Base-by-base conservation (phyloP, 2,888 invertebrate genomes). In the Palloptera scutellata region DNA sequence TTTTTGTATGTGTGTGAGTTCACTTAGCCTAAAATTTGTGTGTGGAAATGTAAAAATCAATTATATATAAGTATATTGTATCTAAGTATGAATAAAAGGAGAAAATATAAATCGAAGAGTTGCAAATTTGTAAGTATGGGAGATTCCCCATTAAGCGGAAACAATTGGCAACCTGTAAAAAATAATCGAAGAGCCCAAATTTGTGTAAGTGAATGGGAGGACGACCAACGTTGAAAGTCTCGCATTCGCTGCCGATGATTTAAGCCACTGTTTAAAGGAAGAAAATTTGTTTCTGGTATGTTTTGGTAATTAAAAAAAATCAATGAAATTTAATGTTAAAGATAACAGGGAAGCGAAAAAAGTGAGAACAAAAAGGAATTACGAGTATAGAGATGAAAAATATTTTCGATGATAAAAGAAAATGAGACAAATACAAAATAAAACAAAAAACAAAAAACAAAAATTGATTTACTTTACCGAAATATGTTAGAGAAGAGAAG, bases 191-290 rank as follows among this genome's bases (percentile, higher is more conserved):
- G 6, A 66, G 66, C 68, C 67, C 67, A 59, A 30, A 59, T 66
- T 58, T 61, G 40, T 42, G 52, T 55, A 45, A 73, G 65, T 66
- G 63, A 70, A 66, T 57, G 72, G 71, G 59, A 74, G 67, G 70
- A 66, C 75, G 75, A 77, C 77, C 77, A 72, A 75, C 75, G 77
- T 72, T 76, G 74, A 61, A 70, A 67, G 70, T 69, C 71, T 70
- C 71, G 73, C 75, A 66, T 59, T 71, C 58, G 64, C 70, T 67
- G 64, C 61, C 62, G 60, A 30, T 30, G 30, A 70, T 69, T 64
- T 66, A 64, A 66, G 67, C 65, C 70, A 71, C 69, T 71, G 68
- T 70, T 62, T 68, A 58, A 64, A 64, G 61, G 62, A 66, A 68
- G 64, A 57, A 59, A 67, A 62, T 40, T 66, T 54, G 53, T 63